Conservation (phyloP, 2,797 vertebrate species). For the Emydoidea blandingii region DNA sequence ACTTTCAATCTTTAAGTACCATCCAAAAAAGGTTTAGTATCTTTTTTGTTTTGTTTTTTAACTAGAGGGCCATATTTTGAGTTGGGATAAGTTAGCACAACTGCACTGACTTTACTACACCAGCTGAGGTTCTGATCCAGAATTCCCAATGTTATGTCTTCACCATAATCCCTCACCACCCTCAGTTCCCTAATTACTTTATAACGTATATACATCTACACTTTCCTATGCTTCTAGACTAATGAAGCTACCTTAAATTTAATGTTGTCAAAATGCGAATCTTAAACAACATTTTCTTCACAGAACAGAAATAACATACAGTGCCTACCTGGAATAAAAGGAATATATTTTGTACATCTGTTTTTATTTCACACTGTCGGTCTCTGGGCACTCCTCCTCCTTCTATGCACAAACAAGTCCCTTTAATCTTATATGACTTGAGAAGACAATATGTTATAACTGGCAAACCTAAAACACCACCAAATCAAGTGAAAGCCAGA, state of each 20-base stretch:
- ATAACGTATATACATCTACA: neutral
- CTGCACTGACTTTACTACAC: neutral
- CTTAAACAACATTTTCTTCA: neutral
- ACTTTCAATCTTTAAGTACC: neutral
- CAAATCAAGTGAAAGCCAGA: neutral
- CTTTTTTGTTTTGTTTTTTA: neutral
- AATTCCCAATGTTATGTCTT: neutral
- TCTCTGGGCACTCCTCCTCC: neutral
- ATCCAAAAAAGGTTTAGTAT: neutral
- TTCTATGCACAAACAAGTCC: neutral
- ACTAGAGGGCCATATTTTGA: neutral
- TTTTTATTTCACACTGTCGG: neutral
- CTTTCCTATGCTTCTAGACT: accelerated
- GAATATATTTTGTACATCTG: no score
- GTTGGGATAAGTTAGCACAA: neutral
- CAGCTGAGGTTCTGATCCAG: neutral
- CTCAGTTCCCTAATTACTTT: neutral
- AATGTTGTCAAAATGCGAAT: neutral
- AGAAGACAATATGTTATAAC: neutral
- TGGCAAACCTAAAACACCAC: neutral
- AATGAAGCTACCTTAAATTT: neutral
- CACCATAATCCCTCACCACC: neutral
- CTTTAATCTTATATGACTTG: neutral
- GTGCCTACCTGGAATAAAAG: neutral
- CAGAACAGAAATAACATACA: neutral